Evolutionary conservation across 2,888 invertebrate genomes (phyloP).

Genomic region (Spilarctia lutea): DNA sequence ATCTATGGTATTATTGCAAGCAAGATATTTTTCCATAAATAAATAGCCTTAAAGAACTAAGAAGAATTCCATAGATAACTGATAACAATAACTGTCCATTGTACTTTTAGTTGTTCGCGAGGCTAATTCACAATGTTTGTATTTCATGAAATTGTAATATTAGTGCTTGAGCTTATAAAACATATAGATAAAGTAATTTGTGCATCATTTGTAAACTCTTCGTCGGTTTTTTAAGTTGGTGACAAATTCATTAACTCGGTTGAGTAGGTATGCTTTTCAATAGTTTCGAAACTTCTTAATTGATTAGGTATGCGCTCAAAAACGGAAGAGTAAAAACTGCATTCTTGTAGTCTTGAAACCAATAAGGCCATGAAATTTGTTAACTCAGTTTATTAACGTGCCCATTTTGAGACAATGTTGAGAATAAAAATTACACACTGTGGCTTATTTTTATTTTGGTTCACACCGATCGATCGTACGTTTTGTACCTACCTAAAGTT

Average conservation of each 20-base stretch:
- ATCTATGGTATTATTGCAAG: no score
- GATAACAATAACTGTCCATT: no score
- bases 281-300: conserved; percentile 37
- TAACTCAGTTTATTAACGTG: conserved; percentile 60
- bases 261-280: conserved; percentile 28
- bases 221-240: conserved; percentile 10
- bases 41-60: no score
- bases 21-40: no score
- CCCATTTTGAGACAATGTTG: conserved; percentile 53
- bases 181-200: not conserved
- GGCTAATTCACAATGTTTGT: not conserved
- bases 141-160: not conserved
- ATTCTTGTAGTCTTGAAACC: conserved; percentile 49
- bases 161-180: not conserved
- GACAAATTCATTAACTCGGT: conserved; percentile 22
- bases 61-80: no score
- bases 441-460: conserved; percentile 20
- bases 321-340: conserved; percentile 45
- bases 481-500: not conserved
- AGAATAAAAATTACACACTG: conserved; percentile 32
- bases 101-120: not conserved
- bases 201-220: no score
- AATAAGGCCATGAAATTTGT: conserved; percentile 57
- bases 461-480: not conserved
- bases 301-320: conserved; percentile 44